Evolutionary conservation across 1,140 invertebrate genomes (phyloP), one percentile per base, ranked within the genome.

Genomic region (Trachymyrmex cornetzi): DNA sequence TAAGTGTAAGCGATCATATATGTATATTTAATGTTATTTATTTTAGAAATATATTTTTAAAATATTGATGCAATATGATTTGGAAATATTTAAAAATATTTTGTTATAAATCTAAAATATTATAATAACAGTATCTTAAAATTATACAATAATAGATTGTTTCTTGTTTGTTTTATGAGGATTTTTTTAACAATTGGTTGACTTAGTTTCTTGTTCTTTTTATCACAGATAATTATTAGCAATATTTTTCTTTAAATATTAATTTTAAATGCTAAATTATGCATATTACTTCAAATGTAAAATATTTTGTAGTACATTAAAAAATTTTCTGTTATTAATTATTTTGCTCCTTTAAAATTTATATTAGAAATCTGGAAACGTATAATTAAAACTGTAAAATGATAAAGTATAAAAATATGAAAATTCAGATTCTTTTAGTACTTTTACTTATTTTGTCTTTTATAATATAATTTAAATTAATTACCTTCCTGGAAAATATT

Each of bases 381-480:
- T 67, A 53, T 11, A 16, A 48, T 66, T 77, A 48, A 48, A 77
- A 27, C 14, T 64, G 11, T n/a, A 48, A 63, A 63, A 66, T 9
- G 9, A 27, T 27, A 27, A 77, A 55, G 14, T 38, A 27, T 63
- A 77, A 67, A 30, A n/a, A 16, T 79, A 66, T n/a, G 30, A 22
- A 79, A 66, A 66, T 79, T 50, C 53, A 79, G 30, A 34, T 79
- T 50, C 67, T 50, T 66, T 50, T 44, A 7, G 19, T 67, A 80
- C 19, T 80, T 50, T 67, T 12, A 24, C 3, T 3, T 34, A 4
- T 1, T 75, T 75, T 63, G 4, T 44, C 9, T 38, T 77, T 48
- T 48, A 48, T 7, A 77, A 24, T 44, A 30, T 64, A 77, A 77
- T 77, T 77, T 63, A 61, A 77, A 77, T 77, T 77, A 77, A 24